Percentiles rank a stretch among this genome's conserved stretches.
Conservation (phyloP, 2,888 invertebrate species). For the Troilus luridus region DNA sequence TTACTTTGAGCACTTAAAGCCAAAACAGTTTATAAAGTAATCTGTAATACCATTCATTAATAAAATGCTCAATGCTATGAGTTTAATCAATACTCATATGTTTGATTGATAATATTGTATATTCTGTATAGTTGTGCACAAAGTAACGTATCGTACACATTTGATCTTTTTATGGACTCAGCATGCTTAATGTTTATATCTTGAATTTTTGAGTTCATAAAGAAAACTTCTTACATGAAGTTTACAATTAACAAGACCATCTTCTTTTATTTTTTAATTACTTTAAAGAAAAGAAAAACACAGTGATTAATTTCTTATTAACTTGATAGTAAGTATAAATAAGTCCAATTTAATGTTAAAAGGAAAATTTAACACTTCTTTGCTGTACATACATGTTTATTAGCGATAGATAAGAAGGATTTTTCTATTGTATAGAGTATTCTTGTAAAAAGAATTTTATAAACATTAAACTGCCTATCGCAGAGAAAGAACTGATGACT, state of each 20-base stretch:
- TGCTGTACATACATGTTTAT: constrained; percentile 30
- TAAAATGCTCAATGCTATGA: constrained; percentile 16
- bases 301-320: neutral
- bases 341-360: constrained; percentile 3
- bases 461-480: neutral
- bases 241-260: neutral
- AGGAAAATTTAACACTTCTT: neutral
- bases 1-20: neutral
- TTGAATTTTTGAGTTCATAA: neutral
- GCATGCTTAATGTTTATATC: neutral
- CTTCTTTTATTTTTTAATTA: neutral
- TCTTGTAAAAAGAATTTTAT: constrained; percentile 43
- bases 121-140: constrained; percentile 6
- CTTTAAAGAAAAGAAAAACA: neutral
- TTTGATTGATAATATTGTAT: constrained; percentile 13
- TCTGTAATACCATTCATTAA: neutral
- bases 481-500: constrained; percentile 38
- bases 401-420: constrained; percentile 4
- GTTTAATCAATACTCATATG: neutral
- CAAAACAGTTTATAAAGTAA: neutral
- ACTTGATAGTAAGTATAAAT: neutral
- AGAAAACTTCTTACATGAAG: neutral
- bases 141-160: neutral
- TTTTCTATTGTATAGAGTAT: constrained; percentile 45
- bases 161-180: neutral